Conservation (phyloP, 2,888 invertebrate species). For the Ethmia dodecea region DNA sequence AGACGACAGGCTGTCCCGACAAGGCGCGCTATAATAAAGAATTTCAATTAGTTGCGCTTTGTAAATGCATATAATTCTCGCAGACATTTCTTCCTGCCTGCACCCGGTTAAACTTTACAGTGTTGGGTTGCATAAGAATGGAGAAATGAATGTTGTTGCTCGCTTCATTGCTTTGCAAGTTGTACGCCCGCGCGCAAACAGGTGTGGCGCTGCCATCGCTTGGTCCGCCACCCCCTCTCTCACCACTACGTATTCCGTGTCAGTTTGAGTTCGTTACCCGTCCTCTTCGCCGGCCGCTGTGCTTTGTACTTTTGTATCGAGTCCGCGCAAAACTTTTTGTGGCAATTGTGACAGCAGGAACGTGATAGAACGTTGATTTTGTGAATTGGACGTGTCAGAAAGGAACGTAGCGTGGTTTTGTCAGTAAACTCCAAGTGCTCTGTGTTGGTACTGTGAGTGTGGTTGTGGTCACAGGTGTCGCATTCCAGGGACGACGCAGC, state of each 20-base stretch:
- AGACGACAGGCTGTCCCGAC: slow-evolving; percentile 2
- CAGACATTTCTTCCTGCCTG: slow-evolving; percentile 37
- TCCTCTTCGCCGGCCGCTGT: slow-evolving; percentile 30
- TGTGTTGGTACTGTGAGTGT: slow-evolving; percentile 50
- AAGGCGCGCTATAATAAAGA: slow-evolving; percentile 17
- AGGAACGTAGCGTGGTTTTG: slow-evolving; percentile 11
- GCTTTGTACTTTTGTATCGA: slow-evolving; percentile 17
- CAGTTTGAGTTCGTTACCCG: slow-evolving; percentile 56
- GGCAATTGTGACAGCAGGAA: slow-evolving; percentile 28
- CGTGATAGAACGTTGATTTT: slow-evolving; percentile 17
- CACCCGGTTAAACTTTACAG: slow-evolving; percentile 31
- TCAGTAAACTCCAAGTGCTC: slow-evolving; percentile 6
- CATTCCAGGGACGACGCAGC: slow-evolving; percentile 66
- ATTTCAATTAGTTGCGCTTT: slow-evolving; percentile 32
- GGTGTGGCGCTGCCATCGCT: slow-evolving; percentile 44
- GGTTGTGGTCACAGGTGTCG: slow-evolving; percentile 65
- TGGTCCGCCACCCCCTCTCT: slow-evolving; percentile 28
- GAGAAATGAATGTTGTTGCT: slow-evolving; percentile 30
- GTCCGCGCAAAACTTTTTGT: slow-evolving; percentile 57
- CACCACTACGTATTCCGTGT: slow-evolving; percentile 32
- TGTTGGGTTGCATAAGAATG: slow-evolving; percentile 31
- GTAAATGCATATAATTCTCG: slow-evolving; percentile 27
- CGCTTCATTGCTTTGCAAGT: slow-evolving; percentile 25
- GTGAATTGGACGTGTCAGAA: slow-evolving; percentile 28
- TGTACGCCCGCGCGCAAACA: slow-evolving; percentile 31